Evolutionary conservation across 2,113 vertebrate genomes (phyloP), one percentile per base, ranked within the genome.

Genomic region (Dipodomys ordii): DNA sequence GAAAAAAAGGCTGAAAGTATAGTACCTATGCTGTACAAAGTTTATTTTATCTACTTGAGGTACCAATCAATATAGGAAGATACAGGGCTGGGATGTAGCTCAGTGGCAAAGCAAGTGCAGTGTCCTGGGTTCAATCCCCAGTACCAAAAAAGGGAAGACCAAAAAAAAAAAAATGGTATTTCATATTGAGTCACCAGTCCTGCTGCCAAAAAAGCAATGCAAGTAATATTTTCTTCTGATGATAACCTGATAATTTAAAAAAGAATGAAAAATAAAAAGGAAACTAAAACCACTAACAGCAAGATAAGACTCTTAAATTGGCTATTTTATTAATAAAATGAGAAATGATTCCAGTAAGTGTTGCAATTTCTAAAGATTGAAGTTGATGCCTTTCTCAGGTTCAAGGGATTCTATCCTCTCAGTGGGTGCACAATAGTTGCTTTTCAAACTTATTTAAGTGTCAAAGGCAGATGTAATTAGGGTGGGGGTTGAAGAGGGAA

Each of bases 301-400:
- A 94, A 94, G 23, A 39, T 64, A 1, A 87, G 22, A 78, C 0
- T 77, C 30, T 87, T 71, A 93, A 95, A 80, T 2, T 73, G 65
- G 15, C 46, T 57, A 49, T 85, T 94, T 89, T 91, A 87, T 79
- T 79, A 92, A 72, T 44, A 94, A 87, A 87, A 35, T 78, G 46
- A 94, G 93, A 94, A 95, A 88, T 20, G 57, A 93, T 65, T 44
- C 39, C 64, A 83, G 0, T 62, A 91, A 92, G 60, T 60, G 69
- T 39, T 91, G 22, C 82, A 93, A 87, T 91, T 95, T 94, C 88
- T 89, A 7, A 96, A 97, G 79, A 94, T 65, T 74, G 77, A 62
- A 91, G 53, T 0, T 79, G 49, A 77, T 81, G 74, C 35, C 65
- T 92, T 87, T 72, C 53, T 94, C 30, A 72, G 32, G 79, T 83